Evolutionary conservation across 1,140 invertebrate species (phyloP).

Genomic region (Zaprionus inermis): DNA sequence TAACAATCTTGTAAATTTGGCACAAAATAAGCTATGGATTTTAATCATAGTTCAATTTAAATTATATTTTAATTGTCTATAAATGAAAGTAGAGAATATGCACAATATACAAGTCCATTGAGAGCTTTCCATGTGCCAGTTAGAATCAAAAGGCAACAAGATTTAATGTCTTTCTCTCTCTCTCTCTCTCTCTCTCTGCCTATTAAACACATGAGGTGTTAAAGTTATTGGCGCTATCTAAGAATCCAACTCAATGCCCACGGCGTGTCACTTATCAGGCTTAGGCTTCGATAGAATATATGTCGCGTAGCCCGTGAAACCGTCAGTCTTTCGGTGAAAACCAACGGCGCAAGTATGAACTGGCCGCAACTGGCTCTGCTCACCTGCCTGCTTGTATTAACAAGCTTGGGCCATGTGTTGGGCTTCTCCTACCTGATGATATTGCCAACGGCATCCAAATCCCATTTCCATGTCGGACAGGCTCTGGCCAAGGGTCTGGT

Average conservation of each 20-base stretch:
- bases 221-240: not conserved
- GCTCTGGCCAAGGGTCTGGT: constrained; percentile 85
- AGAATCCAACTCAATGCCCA: not conserved
- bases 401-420: constrained; percentile 17
- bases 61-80: no score
- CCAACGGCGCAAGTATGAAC: constrained; percentile 1
- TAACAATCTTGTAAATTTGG: constrained; percentile 8
- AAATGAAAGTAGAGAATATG: no score
- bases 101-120: no score
- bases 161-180: not conserved
- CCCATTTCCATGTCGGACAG: constrained; percentile 86
- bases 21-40: no score
- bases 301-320: not conserved
- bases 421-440: constrained; percentile 82
- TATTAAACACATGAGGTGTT: no score
- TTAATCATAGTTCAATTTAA: no score
- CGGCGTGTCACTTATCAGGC: no score
- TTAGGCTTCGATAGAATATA: not conserved
- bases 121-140: no score
- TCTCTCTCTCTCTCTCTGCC: not conserved
- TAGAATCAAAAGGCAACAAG: no score
- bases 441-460: constrained; percentile 84
- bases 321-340: not conserved
- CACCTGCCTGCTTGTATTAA: constrained; percentile 8
- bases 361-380: constrained; percentile 22